Conservation (phyloP, 1,140 invertebrate genomes). For the Metopolophium dirhodum region DNA sequence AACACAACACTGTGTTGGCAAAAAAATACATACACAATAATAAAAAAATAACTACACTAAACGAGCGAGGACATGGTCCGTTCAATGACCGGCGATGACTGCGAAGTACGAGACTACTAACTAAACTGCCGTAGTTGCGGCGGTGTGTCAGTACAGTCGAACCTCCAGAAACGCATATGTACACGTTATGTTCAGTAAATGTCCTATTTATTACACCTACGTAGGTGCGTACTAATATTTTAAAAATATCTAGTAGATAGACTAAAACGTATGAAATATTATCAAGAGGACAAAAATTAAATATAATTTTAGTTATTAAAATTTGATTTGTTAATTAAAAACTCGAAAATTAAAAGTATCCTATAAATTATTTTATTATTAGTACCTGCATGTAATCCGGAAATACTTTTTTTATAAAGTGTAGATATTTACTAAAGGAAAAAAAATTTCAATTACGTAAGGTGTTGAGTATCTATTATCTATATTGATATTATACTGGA, state of each 20-base stretch:
- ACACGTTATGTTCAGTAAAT: neutral
- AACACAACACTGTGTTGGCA: neutral
- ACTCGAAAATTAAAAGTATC: neutral
- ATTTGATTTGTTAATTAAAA: neutral
- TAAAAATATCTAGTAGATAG: neutral
- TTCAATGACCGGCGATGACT: constrained; percentile 56
- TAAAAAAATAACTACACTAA: constrained; percentile 18
- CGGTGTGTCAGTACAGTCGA: constrained; percentile 15
- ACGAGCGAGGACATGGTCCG: constrained; percentile 43
- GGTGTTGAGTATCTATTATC: neutral
- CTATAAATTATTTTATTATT: neutral
- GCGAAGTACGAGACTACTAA: constrained; percentile 47
- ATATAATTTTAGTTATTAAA: neutral
- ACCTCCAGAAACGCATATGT: constrained; percentile 41
- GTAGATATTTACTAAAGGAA: neutral
- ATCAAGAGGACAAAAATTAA: neutral
- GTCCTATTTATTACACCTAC: constrained; percentile 41
- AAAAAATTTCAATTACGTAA: neutral
- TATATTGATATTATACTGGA: neutral
- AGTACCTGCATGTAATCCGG: neutral
- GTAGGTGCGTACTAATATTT: neutral
- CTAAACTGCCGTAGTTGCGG: constrained; percentile 4
- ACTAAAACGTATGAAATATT: neutral
- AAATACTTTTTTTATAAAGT: neutral
- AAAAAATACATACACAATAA: neutral